Percentiles rank a stretch among this genome's conserved stretches.
These are phyloP conservation scores for Gymnoscopelus microlampas DNA, from an alignment of 2,797 vertebrate species.

Conservation along the genomic window DNA sequence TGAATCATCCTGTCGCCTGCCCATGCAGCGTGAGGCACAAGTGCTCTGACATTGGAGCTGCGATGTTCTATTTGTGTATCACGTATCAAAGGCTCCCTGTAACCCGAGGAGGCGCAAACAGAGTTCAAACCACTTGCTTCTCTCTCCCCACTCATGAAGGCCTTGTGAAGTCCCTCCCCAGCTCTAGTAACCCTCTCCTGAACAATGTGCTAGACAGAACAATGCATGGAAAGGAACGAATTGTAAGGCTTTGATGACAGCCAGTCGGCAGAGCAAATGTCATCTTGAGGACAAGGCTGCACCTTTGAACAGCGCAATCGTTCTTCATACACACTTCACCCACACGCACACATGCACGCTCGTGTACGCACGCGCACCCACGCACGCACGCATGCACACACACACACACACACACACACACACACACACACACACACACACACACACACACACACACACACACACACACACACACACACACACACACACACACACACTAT, in stretches of 20 bases:
- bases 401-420: not conserved
- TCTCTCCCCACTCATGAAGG: constrained; percentile 62
- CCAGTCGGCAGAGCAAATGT: constrained; percentile 39
- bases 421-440: constrained; percentile 4
- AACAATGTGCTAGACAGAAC: constrained; percentile 54
- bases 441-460: constrained; percentile 1
- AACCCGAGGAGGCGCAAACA: constrained; percentile 69
- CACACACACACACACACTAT: not conserved
- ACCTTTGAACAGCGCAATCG: constrained; percentile 40
- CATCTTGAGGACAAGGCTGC: constrained; percentile 46
- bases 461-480: not conserved
- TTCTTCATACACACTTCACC: constrained; percentile 30
- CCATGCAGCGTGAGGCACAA: constrained; percentile 50
- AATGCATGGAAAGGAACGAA: constrained; percentile 44
- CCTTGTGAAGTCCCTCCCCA: constrained; percentile 24
- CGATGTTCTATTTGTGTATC: constrained; percentile 72
- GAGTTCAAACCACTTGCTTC: constrained; percentile 58
- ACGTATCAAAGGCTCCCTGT: constrained; percentile 73
- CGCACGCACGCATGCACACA: not conserved
- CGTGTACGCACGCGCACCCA: not conserved
- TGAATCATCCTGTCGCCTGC: constrained; percentile 23
- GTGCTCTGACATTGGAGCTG: constrained; percentile 51
- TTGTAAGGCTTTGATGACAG: constrained; percentile 47
- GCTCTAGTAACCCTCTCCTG: constrained; percentile 12
- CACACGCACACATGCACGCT: not conserved